These are phyloP conservation scores for Dryadula phaetusa DNA, from an alignment of 2,888 invertebrate species.

Conservation along the genomic window DNA sequence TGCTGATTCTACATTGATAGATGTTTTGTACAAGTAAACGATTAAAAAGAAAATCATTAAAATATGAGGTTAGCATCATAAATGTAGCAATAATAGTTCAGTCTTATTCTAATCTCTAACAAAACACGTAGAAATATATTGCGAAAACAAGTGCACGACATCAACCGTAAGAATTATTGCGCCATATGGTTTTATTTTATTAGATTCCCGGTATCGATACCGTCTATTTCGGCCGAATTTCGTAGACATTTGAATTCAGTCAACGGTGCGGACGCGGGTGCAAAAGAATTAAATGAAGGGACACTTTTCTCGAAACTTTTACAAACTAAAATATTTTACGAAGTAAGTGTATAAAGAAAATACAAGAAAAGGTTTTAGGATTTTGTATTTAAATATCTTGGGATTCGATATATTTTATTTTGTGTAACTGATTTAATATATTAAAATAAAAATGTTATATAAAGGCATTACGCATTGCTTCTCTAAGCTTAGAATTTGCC, in stretches of 20 bases:
- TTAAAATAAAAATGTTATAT: too few relatives aligned
- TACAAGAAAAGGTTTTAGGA: background rate
- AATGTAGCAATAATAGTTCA: background rate
- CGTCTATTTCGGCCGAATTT: slow-evolving; percentile 42
- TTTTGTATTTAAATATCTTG: slow-evolving; percentile 8
- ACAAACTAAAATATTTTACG: slow-evolving; percentile 24
- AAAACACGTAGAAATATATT: background rate
- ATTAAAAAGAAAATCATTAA: background rate
- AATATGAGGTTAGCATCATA: background rate
- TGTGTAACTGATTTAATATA: background rate
- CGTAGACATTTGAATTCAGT: slow-evolving; percentile 52
- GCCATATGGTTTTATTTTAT: slow-evolving; percentile 62
- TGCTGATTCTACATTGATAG: too few relatives aligned
- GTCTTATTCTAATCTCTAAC: background rate
- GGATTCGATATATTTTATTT: slow-evolving; percentile 4
- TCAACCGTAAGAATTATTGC: slow-evolving; percentile 34
- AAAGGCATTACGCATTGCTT: too few relatives aligned
- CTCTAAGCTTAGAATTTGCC: too few relatives aligned
- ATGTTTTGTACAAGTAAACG: too few relatives aligned
- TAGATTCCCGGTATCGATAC: slow-evolving; percentile 53
- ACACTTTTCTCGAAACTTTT: slow-evolving; percentile 25
- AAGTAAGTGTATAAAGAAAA: slow-evolving; percentile 12
- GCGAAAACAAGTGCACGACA: slow-evolving; percentile 25
- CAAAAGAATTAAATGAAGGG: slow-evolving; percentile 40
- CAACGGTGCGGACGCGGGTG: slow-evolving; percentile 41